Conservation (phyloP, 2,797 vertebrate species). For the Denticeps clupeoides region DNA sequence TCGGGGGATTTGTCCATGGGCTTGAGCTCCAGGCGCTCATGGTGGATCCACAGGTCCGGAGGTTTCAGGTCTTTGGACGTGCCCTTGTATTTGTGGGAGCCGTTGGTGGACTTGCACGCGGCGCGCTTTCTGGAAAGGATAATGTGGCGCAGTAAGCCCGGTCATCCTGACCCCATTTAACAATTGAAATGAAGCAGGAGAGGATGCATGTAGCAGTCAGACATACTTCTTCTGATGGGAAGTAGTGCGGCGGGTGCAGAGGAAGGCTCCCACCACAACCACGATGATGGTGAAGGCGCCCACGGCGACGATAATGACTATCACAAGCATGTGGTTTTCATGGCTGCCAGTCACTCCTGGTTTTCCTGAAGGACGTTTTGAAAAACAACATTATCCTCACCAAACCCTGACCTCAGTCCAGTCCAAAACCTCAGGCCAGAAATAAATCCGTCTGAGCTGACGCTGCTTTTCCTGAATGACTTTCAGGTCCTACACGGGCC, state of each 20-base stretch:
- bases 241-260: slow-evolving; percentile 85
- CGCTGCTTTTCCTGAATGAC: too few relatives aligned
- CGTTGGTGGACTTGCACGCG: slow-evolving; percentile 86
- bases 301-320: slow-evolving; percentile 85
- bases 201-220: too few relatives aligned
- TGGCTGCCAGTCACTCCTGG: slow-evolving; percentile 70
- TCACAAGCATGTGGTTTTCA: slow-evolving; percentile 80
- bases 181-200: too few relatives aligned
- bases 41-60: slow-evolving; percentile 97
- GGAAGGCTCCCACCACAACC: slow-evolving; percentile 85
- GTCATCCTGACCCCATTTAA: neutral
- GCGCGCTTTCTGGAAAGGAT: slow-evolving; percentile 74
- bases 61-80: slow-evolving; percentile 97
- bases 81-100: slow-evolving; percentile 95
- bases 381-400: neutral
- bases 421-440: too few relatives aligned
- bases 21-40: slow-evolving; percentile 93
- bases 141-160: neutral
- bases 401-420: too few relatives aligned
- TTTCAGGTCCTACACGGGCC: too few relatives aligned
- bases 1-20: slow-evolving; percentile 96
- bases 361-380: slow-evolving; percentile 55
- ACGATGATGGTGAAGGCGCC: slow-evolving; percentile 86
- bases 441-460: too few relatives aligned
- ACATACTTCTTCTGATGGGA: slow-evolving; percentile 95